Base-by-base conservation (phyloP, 2,797 vertebrate species). In the Sebastes flavidus region DNA sequence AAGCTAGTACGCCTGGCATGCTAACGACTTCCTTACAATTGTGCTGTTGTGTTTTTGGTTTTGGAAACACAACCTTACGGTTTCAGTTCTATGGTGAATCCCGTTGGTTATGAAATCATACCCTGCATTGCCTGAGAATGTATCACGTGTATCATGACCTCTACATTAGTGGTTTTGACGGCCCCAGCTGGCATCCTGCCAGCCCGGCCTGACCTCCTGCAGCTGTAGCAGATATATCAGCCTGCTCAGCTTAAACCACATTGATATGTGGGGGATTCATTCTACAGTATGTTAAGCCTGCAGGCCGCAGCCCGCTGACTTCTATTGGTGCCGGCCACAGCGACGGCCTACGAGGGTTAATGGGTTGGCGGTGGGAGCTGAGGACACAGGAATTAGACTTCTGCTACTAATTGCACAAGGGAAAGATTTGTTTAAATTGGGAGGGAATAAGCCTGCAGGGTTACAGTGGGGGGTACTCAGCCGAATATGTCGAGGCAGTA, bases 341-440 rank as follows among this genome's bases (percentile, higher is more conserved):
- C 30, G 10, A 65, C 32, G 74, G 82, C 73, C 81, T 69, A 32
- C 54, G 29, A 61, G 84, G 84, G 83, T 88, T 86, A 89, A 91
- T 88, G 87, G 81, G 62, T 67, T 87, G 78, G 81, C 85, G 74
- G 88, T 80, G 71, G 87, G 84, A 80, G 80, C 56, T 13, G 73
- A 91, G 87, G 84, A 88, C 86, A 72, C 81, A 72, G 72, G 83
- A 88, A 87, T 93, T 90, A 91, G 82, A 80, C 75, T 86, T 89
- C 76, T 32, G 88, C 83, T 76, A 66, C 85, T 92, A 86, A 93
- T 90, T 91, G 87, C 81, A 83, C 63, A 24, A 56, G 77, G 69
- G 76, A 63, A 59, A 85, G 85, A 86, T 92, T 90, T 88, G 80
- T 88, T 86, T 81, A 81, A 86, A 78, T 61, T 82, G 77, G 79